Evolutionary conservation across 2,113 vertebrate species (phyloP).

Genomic region (Platanista minor): DNA sequence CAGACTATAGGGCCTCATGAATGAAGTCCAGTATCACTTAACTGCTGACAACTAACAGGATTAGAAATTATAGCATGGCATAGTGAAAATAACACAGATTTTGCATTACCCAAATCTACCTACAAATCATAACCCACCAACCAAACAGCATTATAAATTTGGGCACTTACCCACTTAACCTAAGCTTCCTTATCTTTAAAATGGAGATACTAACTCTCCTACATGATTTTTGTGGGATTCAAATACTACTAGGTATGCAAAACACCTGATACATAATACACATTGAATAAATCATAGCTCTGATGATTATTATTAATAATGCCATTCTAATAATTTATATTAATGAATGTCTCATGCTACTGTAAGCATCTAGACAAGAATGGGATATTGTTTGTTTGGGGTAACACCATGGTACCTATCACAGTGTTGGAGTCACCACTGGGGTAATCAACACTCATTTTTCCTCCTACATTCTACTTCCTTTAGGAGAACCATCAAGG

Average conservation of each 20-base stretch:
- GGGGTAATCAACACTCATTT: not conserved
- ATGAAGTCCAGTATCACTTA: not conserved
- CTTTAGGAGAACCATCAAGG: not conserved
- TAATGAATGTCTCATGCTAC: not conserved
- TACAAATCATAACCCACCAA: not conserved
- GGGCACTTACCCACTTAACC: not conserved
- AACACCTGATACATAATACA: not conserved
- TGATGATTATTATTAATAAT: not conserved
- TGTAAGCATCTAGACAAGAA: not conserved
- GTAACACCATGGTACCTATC: not conserved
- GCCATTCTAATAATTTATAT: not conserved
- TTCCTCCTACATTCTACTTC: not conserved
- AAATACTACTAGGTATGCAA: not conserved
- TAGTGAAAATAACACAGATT: not conserved
- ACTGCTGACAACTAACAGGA: not conserved
- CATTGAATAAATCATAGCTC: not conserved
- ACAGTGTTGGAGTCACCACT: not conserved
- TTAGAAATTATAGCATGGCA: not conserved
- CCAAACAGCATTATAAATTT: not conserved
- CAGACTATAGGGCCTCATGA: not conserved
- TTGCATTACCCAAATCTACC: not conserved
- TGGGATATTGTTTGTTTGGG: not conserved
- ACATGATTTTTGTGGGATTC: not conserved
- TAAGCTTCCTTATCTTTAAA: conserved; percentile 16
- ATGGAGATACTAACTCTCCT: not conserved